Conservation (phyloP, 2,888 invertebrate species). For the Atethmia centrago region DNA sequence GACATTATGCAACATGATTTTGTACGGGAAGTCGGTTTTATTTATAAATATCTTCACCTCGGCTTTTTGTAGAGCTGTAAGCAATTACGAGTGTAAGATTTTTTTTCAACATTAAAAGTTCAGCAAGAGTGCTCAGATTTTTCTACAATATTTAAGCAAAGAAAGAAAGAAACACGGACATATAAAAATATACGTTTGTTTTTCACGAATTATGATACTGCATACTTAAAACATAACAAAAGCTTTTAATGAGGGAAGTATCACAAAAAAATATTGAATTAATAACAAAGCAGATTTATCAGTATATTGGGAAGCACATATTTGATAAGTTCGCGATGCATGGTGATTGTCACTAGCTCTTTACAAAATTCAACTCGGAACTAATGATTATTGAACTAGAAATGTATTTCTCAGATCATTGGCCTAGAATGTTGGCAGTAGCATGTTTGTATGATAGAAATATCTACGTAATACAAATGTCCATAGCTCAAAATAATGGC, state of each 20-base stretch:
- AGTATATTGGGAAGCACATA: background rate
- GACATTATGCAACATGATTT: constrained; percentile 52
- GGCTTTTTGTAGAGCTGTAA: background rate
- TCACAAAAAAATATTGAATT: constrained; percentile 6
- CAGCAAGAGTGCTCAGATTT: no score
- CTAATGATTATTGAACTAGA: no score
- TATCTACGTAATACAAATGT: constrained; percentile 38
- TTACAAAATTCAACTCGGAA: background rate
- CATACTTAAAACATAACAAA: no score
- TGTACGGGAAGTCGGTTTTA: constrained; percentile 23
- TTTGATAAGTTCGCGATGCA: background rate
- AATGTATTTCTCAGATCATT: background rate
- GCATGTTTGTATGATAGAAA: constrained; percentile 18
- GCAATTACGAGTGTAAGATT: background rate
- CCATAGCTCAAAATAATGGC: constrained; percentile 46
- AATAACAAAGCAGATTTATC: background rate
- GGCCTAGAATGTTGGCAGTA: constrained; percentile 11
- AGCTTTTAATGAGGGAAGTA: background rate
- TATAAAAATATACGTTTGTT: no score
- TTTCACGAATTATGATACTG: no score
- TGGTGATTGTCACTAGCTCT: no score
- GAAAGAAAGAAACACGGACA: no score
- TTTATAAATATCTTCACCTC: constrained; percentile 29
- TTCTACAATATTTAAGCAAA: no score
- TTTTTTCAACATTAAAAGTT: background rate